Percentiles rank a stretch among this genome's conserved stretches.
These are phyloP conservation scores for Phasia obesa DNA, from an alignment of 2,888 invertebrate genomes.

Conservation along the genomic window DNA sequence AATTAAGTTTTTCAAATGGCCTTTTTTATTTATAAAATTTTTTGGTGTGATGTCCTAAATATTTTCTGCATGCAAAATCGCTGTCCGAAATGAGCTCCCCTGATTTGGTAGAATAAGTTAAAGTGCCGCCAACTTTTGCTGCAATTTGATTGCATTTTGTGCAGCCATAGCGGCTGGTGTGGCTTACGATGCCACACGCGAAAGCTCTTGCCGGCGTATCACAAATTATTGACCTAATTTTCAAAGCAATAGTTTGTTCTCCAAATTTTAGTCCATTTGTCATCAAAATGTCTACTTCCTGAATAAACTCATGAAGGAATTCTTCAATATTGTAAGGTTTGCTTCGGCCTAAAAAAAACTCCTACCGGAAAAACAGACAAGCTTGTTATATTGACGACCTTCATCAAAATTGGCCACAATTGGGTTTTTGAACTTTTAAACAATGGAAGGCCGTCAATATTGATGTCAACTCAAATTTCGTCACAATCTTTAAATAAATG, in stretches of 20 bases:
- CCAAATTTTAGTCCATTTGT: constrained; percentile 13
- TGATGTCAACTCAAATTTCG: constrained; percentile 32
- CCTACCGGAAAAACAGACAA: constrained; percentile 23
- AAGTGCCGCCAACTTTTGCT: constrained; percentile 35
- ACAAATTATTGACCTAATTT: constrained; percentile 40
- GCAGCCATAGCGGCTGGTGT: constrained; percentile 30
- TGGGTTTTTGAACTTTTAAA: constrained; percentile 26
- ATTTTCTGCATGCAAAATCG: constrained; percentile 46
- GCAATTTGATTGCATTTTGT: constrained; percentile 38
- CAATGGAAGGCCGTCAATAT: constrained; percentile 35
- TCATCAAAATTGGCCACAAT: constrained; percentile 36
- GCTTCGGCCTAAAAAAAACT: constrained; percentile 22
- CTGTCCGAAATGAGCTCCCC: constrained; percentile 45
- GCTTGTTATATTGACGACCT: constrained; percentile 31
- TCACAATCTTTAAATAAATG: constrained; percentile 38
- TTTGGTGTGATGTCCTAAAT: constrained; percentile 31
- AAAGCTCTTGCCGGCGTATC: constrained; percentile 35
- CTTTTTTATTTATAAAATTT: constrained; percentile 11
- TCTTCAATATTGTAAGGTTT: constrained; percentile 9
- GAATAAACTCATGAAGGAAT: constrained; percentile 4
- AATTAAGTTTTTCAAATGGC: constrained; percentile 37
- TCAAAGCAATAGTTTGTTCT: constrained; percentile 6
- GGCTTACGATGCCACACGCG: constrained; percentile 18
- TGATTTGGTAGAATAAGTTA: constrained; percentile 29
- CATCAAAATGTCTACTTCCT: constrained; percentile 1